Conservation (phyloP, 1,140 invertebrate genomes). For the Triops cancriformis region DNA sequence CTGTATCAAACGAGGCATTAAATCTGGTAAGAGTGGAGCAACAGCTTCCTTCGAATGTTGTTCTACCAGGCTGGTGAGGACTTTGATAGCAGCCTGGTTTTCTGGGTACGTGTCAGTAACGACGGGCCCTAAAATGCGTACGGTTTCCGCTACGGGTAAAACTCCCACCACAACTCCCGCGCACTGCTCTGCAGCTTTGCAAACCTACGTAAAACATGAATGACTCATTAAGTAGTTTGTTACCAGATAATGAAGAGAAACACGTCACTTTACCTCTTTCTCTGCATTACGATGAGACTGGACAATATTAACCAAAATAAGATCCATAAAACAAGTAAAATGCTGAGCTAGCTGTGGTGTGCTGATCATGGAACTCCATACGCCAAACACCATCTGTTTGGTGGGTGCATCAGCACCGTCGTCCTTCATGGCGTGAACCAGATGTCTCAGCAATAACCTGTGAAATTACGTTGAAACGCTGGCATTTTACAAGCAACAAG, state of each 20-base stretch:
- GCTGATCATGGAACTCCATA: conserved; percentile 51
- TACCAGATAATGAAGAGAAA: conserved; percentile 23
- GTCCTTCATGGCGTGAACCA: conserved; percentile 24
- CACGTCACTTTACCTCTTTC: conserved; percentile 53
- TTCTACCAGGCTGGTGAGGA: conserved; percentile 76
- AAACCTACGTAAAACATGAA: conserved; percentile 40
- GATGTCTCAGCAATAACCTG: conserved; percentile 18
- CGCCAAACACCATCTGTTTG: conserved; percentile 47
- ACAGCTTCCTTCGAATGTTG: conserved; percentile 56
- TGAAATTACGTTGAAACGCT: background rate
- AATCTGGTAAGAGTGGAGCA: conserved; percentile 59
- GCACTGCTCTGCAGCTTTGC: conserved; percentile 53
- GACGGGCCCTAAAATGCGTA: conserved; percentile 63
- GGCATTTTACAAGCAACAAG: conserved; percentile 53
- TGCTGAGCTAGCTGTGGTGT: conserved; percentile 60
- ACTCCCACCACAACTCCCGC: conserved; percentile 60
- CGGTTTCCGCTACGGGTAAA: conserved; percentile 58
- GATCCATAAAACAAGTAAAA: conserved; percentile 77
- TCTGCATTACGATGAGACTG: conserved; percentile 68
- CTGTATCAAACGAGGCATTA: conserved; percentile 81
- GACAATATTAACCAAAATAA: conserved; percentile 77
- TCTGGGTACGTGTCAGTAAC: conserved; percentile 77
- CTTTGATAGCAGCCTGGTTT: conserved; percentile 85
- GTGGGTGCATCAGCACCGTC: conserved; percentile 45
- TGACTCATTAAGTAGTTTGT: background rate